These are phyloP conservation scores for Phyllostomus discolor DNA, from an alignment of 2,113 vertebrate species.

Conservation along the genomic window DNA sequence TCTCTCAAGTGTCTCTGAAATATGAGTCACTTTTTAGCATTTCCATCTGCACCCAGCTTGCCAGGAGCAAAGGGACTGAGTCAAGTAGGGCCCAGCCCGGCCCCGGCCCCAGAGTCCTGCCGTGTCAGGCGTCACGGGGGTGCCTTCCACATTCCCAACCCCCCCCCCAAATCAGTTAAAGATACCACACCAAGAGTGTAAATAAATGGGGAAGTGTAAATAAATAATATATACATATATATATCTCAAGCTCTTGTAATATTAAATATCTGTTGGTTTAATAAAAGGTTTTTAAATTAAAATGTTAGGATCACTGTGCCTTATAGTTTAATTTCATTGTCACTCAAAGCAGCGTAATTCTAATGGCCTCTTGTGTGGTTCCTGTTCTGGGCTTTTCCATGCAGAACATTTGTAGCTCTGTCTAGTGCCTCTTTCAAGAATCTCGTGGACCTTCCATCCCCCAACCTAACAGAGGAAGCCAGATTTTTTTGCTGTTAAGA, in stretches of 20 bases:
- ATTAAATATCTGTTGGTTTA: not conserved
- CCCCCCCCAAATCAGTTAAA: not conserved
- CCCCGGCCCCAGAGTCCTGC: not conserved
- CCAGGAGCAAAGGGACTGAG: not conserved
- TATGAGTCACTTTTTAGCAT: not conserved
- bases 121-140: not conserved
- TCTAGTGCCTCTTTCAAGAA: not conserved
- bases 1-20: slow-evolving; percentile 16
- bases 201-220: not conserved
- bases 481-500: slow-evolving; percentile 48
- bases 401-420: not conserved
- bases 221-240: no score
- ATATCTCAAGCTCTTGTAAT: not conserved
- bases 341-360: not conserved
- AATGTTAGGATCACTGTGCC: not conserved
- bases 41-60: not conserved
- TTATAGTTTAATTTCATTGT: not conserved
- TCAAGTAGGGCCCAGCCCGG: not conserved
- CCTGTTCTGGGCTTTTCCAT: not conserved
- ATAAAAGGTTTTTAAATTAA: not conserved
- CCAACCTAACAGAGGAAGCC: not conserved
- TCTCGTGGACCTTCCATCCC: not conserved
- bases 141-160: not conserved
- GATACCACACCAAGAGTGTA: not conserved
- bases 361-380: not conserved